Base-by-base conservation (phyloP, 1,140 invertebrate species). In the Heliothis virescens region DNA sequence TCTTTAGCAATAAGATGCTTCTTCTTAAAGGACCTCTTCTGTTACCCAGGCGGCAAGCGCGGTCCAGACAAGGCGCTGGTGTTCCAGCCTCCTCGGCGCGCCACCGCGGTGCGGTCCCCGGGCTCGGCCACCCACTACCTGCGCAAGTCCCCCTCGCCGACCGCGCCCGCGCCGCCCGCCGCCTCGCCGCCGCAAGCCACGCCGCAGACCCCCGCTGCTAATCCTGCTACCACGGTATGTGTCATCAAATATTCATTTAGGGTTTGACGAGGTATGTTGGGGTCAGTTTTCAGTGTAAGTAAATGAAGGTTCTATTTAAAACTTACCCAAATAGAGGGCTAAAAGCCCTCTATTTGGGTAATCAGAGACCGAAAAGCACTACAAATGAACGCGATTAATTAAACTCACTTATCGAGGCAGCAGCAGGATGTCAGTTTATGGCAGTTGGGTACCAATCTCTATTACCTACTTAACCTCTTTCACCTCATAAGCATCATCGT, bases 101-200 rank as follows among this genome's bases (percentile, higher is more conserved):
- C 96, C 74, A 96, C 95, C 0, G 95, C 96, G 53, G 95, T 96
- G 75, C 95, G 96, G 15, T 96, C 95, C 11, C 96, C 96, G 1
- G 96, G 96, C 73, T 96, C 95, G 26, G 96, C 96, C 65, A 96
- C 96, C 18, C 97, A 98, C 89, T 98, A 98, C 91, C 91, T 98
- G 85, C 98, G 98, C 93, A 98, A 98, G 92, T 98, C 97, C 57
- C 98, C 98, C 0, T 98, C 97, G 82, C 98, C 98, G 0, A 98
- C 97, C 0, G 97, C 96, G 57, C 95, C 95, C 21, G 95, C 94
- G 1, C 96, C 96, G 62, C 95, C 95, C 74, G 87, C 95, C 74
- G 86, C 91, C 10, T 84, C 88, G 0, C 87, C 87, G 5, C 87
- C 89, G 59, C 94, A 95, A 29, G 92, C 95, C n/a, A 71, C 79